Evolutionary conservation across 1,140 invertebrate species (phyloP), one percentile per base, ranked within the genome.

Genomic region (Aethina tumida): DNA sequence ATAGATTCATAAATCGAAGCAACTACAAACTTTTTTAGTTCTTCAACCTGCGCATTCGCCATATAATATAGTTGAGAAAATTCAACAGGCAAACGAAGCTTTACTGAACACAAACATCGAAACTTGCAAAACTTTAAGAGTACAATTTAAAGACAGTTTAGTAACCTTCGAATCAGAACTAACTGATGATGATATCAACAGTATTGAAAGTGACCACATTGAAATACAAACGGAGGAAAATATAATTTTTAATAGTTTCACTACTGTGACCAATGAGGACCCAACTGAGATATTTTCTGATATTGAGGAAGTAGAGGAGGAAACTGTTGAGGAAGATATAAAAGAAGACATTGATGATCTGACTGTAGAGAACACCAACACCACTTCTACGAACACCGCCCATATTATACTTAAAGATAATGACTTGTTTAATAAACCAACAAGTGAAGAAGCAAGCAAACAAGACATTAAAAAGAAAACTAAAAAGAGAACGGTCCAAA

Each of bases 121-220:
- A 4, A 43, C 36, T 19, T 28, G 41, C 10, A 53, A 50, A 40
- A 33, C 44, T 6, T 33, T 33, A 26, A 56, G 45, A 47, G 56
- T 62, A 0, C 52, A 53, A 37, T 62, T 62, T 39, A 50, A 47
- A 38, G 53, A 59, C 39, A 48, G 56, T 15, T 40, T 62, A 10
- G 49, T 57, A 6, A 51, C 55, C 36, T 62, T 57, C 28, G 58
- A 62, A 39, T 55, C 60, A 10, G 55, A 60, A 27, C 31, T 59
- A n/a, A 59, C 60, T 12, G 56, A 58, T 34, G 58, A 60, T 35
- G 60, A 60, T 35, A 56, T 58, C 1, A 52, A 53, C 28, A 62
- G 60, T 31, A 52, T 62, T 20, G 58, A 60, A 43, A 60, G 58
- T 39, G 56, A 62, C 30, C 45, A 56, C 18, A 33, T 33, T 10